A percentile compares a stretch with the other conserved stretches of the same genome.
phyloP scores from a whole-genome alignment of 2,888 invertebrate species.

The Sipha maydis region DNA sequence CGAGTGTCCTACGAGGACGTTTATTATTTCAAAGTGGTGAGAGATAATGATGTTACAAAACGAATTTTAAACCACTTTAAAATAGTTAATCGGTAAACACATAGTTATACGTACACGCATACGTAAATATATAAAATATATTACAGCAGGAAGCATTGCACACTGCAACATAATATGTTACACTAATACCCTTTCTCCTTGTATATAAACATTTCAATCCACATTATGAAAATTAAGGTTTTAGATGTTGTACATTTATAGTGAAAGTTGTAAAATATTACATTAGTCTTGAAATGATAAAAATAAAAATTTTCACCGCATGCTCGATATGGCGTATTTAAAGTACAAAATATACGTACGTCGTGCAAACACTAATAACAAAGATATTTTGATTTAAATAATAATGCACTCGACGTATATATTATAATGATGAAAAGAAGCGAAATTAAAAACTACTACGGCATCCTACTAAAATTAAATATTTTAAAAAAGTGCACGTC shows the following conservation, averaged over 20 bases:
- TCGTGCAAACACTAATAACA: neutral
- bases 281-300: neutral
- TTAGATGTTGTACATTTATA: too few species aligned
- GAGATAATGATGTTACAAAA: neutral
- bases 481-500: neutral
- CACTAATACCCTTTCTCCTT: too few species aligned
- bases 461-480: neutral
- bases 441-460: neutral
- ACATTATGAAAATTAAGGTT: too few species aligned
- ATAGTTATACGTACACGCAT: too few species aligned
- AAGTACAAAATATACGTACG: neutral
- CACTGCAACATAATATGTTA: too few species aligned
- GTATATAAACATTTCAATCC: too few species aligned
- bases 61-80: neutral
- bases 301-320: neutral
- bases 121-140: too few species aligned
- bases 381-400: neutral
- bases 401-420: neutral
- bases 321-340: neutral
- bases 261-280: too few species aligned
- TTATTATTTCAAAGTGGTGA: neutral
- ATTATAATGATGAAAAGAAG: neutral
- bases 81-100: neutral
- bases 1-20: neutral
- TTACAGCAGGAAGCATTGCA: too few species aligned